Base-by-base conservation (phyloP, 2,888 invertebrate species). In the Leptinotarsa haldemani region DNA sequence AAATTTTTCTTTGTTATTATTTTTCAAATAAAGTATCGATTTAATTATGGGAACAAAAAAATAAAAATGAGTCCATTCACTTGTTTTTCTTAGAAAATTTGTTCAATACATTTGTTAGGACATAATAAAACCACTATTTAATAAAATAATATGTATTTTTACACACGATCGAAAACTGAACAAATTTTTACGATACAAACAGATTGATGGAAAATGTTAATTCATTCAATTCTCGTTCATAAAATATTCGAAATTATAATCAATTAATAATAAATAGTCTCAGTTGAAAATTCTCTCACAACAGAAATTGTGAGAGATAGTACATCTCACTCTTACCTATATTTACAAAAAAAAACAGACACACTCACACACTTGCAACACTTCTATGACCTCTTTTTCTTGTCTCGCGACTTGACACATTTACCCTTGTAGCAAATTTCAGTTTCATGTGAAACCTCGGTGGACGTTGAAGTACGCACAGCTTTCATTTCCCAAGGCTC, bases 341-440 rank as follows among this genome's bases (percentile, higher is more conserved):
- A 68, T 68, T 56, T 56, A 68, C 68, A 68, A 56, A 46, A 68
- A 30, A 18, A 16, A 18, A 53, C 50, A n/a, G 50, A 50, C 16
- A 40, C 53, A 46, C 20, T 46, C 20, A 25, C 50, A 20, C 30
- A 52, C 18, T 48, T 46, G 40, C 56, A 61, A 73, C 72, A 20
- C 66, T 65, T 53, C 67, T 71, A 72, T 70, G 71, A 72, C 52
- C 75, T 80, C 20, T 74, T 74, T 74, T 84, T 83, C 74, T 80
- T 83, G 53, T 85, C 84, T 70, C 81, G 84, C 47, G 89, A 88
- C 88, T 95, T 95, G 77, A 95, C 92, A 86, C 96, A 96, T 83
- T 93, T 92, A 16, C 96, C 96, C 84, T 94, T 92, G 86, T 94
- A 96, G 84, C 96, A 96, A 77, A 96, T 96, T 88, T 95, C 95